Base-by-base conservation (phyloP, 2,888 invertebrate species). In the Elegia similella region DNA sequence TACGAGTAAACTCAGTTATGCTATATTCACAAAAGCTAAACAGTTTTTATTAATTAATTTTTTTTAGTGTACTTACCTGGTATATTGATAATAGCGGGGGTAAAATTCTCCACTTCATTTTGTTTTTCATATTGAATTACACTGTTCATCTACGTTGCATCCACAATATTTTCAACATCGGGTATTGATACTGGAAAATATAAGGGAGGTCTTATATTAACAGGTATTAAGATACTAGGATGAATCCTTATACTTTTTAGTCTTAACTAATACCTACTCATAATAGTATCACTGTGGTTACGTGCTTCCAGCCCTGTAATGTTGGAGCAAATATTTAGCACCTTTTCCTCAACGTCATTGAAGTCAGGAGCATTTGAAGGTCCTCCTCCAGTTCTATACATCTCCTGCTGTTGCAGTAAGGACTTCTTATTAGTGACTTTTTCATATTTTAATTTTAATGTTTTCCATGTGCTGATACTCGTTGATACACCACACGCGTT, bases 351-450 rank as follows among this genome's bases (percentile, higher is more conserved):
- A 10, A 57, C 7, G 13, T 53, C 47, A 23, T 32, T 57, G 23
- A 53, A 47, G 17, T 53, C 53, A 1, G 57, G 52, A 13, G 47
- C 57, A 38, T 17, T 23, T 38, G 53, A 53, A 38, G 57, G 57
- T 23, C 57, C 57, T 15, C 57, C 57, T 30, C 57, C 57, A 6
- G 58, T 58, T 32, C 47, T 42, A 47, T 58, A 58, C 42, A 54
- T 23, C 43, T 53, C 58, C 42, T 54, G 54, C 16, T 54, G 17
- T 17, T 54, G 53, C 29, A 23, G 1, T 7, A 43, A 29, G 7
- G 29, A 34, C 30, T 46, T 53, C 32, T 58, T 54, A 12, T 54
- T 58, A 6, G 46, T 38, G 12, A 32, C 32, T n/a, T 38, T 38
- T 38, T 38, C 38, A 3, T 38, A 38, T 38, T 38, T 38, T 2